Base-by-base conservation (phyloP, 2,888 invertebrate species). In the Erynnis tages region DNA sequence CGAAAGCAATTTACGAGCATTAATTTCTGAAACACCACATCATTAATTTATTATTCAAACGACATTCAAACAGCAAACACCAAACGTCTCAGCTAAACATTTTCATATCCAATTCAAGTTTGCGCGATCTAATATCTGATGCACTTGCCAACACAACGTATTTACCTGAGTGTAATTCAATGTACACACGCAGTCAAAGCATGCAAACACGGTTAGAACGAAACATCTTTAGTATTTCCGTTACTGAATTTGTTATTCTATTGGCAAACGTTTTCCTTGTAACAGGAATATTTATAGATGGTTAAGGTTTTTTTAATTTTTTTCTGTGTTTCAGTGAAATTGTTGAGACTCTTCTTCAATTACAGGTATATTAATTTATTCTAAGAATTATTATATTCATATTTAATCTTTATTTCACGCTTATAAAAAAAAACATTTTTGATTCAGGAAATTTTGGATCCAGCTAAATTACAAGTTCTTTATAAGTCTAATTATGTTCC, bases 141-240 rank as follows among this genome's bases (percentile, higher is more conserved):
- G 17, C 47, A 47, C 23, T 37, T 19, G 27, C 25, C 17, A 34
- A 25, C 11, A 17, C 19, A 35, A 17, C 27, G 37, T 46, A 46
- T 46, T 46, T 46, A 46, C 46, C 27, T 29, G 27, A 19, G 37
- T 37, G 46, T 47, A 46, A 46, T 46, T 46, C 35, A 46, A 29
- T 47, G 46, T 47, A 47, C 29, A 47, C 37, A 47, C 19, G 37
- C 27, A 47, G 35, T 35, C 46, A 46, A 46, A 35, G 35, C 17
- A 11, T 7, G 27, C 46, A 46, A 37, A 46, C 17, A 46, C 27
- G 25, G 14, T 38, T 23, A 34, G 34, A 35, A 37, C 35, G 46
- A 14, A 21, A 30, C 23, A 32, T 34, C 23, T 34, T 34, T 14
- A 41, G 45, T 34, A 46, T n/a, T 35, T 3, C 35, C 25, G 16